Base-by-base conservation (phyloP, 1,140 invertebrate species). In the Grapholita molesta region DNA sequence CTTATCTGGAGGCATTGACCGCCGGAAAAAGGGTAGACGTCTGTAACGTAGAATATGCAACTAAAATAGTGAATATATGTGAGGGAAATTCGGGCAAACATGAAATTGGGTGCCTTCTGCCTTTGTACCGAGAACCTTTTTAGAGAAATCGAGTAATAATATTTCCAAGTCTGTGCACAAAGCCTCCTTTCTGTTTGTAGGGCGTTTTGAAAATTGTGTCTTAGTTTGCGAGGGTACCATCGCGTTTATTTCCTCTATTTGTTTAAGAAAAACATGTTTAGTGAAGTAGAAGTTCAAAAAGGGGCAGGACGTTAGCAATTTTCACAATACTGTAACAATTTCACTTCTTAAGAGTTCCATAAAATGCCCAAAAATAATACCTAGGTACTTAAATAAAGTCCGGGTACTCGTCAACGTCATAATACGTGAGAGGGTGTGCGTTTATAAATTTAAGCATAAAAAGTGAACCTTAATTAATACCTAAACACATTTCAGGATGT, bases 101-200 rank as follows among this genome's bases (percentile, higher is more conserved):
- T 79, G 77, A 80, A 83, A 86, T 87, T 85, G 78, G 76, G 74
- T 74, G 70, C 67, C 69, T 70, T 74, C 55, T 69, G 28, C 68
- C 78, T 84, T 86, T 84, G 84, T 82, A 70, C 66, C 75, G 73
- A 72, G 74, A 80, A 81, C 78, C 82, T 85, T 83, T 86, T 77
- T 76, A 75, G 77, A 78, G 73, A 70, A 78, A 82, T 85, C 79
- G 82, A 71, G 80, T 83, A 86, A 88, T 88, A 85, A 83, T 82
- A 87, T 90, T 84, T 86, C 85, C 80, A 81, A 86, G 78, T 82
- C 77, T 71, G 72, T 86, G 85, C 83, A 83, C 85, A 88, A 85
- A 88, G 77, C 70, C 38, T 74, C 73, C 69, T 67, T 73, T 78
- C 71, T 71, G 77, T 85, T 84, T 84, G 78, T 84, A 83, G 80